Conservation (phyloP, 2,888 invertebrate genomes). For the Arctia plantaginis region DNA sequence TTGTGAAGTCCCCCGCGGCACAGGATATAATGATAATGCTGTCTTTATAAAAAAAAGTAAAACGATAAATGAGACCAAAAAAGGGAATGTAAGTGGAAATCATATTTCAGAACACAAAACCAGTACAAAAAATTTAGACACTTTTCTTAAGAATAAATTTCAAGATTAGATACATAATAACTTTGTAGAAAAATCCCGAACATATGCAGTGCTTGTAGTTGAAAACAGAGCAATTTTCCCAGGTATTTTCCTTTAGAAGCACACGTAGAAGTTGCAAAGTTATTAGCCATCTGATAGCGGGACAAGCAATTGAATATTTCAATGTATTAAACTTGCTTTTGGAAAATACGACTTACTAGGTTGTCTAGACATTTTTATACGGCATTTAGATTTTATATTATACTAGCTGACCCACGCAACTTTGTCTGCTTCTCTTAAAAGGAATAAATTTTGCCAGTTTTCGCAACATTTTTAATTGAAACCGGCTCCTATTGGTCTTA, state of each 20-base stretch:
- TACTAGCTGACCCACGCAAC: too few relatives aligned
- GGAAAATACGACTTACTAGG: slow-evolving; percentile 31
- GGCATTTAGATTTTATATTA: not conserved
- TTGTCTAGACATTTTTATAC: slow-evolving; percentile 48
- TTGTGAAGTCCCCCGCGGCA: too few relatives aligned
- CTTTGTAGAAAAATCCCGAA: slow-evolving; percentile 34
- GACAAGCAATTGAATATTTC: slow-evolving; percentile 65
- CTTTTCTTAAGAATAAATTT: slow-evolving; percentile 43
- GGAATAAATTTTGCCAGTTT: too few relatives aligned
- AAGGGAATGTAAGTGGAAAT: too few relatives aligned
- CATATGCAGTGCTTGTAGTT: slow-evolving; percentile 49
- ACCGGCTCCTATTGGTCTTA: too few relatives aligned
- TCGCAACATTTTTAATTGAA: too few relatives aligned
- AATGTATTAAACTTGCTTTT: slow-evolving; percentile 56
- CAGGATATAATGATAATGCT: too few relatives aligned
- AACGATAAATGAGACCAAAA: too few relatives aligned
- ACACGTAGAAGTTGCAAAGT: slow-evolving; percentile 62
- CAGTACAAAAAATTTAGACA: slow-evolving; percentile 29
- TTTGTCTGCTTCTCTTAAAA: too few relatives aligned
- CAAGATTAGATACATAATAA: slow-evolving; percentile 35
- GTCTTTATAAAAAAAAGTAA: too few relatives aligned
- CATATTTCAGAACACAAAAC: not conserved
- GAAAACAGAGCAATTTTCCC: slow-evolving; percentile 63
- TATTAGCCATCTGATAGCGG: slow-evolving; percentile 63
- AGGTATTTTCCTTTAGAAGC: slow-evolving; percentile 60